Evolutionary conservation across 1,140 invertebrate species (phyloP), one percentile per base, ranked within the genome.

Genomic region (Meloidogyne chitwoodi): DNA sequence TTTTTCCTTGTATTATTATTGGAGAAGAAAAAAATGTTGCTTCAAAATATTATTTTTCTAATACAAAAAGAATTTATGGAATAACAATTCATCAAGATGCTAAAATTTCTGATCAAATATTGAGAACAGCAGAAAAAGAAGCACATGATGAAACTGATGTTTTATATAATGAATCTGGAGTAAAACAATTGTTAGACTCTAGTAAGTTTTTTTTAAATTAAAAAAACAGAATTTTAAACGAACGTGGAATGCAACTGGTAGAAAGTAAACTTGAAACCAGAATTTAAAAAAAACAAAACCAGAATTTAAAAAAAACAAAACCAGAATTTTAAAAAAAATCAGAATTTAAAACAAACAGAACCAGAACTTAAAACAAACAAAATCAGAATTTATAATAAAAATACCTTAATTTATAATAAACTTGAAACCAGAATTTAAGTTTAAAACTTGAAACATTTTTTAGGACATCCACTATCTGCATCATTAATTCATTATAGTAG

Each of bases 391-490:
- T n/a, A n/a, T n/a, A n/a, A n/a, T n/a, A n/a, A n/a, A n/a, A n/a
- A n/a, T n/a, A n/a, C n/a, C n/a, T n/a, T n/a, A n/a, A n/a, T n/a
- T n/a, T n/a, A n/a, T n/a, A n/a, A 44, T 44, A 14, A 44, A 44
- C 11, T 44, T 44, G 3, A 44, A 14, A 44, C 12, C 10, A 14
- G 41, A 11, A 41, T 48, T 48, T 48, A 48, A 19, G 10, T 6
- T 44, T 26, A 6, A n/a, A 65, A 31, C 29, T 31, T 31, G 29
- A 6, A 41, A 27, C 8, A 38, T 14, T 24, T 24, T 77, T 78
- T 75, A 81, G 77, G 79, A 72, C 34, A 76, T 44, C 74, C 79
- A 29, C 14, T 80, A 64, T 65, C 79, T 24, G 38, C 73, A 16
- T 38, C 79, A 12, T 34, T 75, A 26, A 14, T 27, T n/a, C 79